Conservation (phyloP, 37 sponge, comb jelly and placozoan genomes). For the Ephydatia muelleri region DNA sequence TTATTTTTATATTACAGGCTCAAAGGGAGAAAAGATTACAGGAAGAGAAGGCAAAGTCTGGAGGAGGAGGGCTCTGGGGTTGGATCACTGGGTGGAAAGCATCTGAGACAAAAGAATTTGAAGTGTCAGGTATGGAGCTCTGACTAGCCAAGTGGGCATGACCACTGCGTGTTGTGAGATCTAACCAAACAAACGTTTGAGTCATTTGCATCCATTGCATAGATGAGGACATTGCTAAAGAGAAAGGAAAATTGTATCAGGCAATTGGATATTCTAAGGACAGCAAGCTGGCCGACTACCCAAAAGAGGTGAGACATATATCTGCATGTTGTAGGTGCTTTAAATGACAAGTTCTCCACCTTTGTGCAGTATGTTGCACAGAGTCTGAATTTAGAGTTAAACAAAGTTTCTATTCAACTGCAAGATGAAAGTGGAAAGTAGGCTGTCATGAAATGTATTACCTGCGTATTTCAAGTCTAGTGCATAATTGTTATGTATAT, state of each 20-base stretch:
- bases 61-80: constrained; percentile 17
- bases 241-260: constrained; percentile 71
- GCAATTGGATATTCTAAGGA: constrained; percentile 73
- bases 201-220: neutral
- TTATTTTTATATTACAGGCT: no score
- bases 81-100: constrained; percentile 21
- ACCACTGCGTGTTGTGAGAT: no score
- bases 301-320: constrained; percentile 44
- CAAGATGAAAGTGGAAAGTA: constrained; percentile 26
- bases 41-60: constrained; percentile 2
- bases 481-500: no score
- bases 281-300: constrained; percentile 19
- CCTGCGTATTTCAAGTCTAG: no score
- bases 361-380: constrained; percentile 69
- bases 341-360: no score
- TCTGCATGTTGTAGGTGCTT: neutral
- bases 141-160: no score
- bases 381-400: constrained; percentile 21
- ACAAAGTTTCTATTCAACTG: constrained; percentile 45
- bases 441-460: no score
- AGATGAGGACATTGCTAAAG: constrained; percentile 58
- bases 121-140: neutral
- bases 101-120: neutral
- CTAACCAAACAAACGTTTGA: no score
- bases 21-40: neutral